A percentile compares a stretch with the other conserved stretches of the same genome.
phyloP scores from a whole-genome alignment of 1,140 invertebrate genomes.

The Tenebrio molitor region DNA sequence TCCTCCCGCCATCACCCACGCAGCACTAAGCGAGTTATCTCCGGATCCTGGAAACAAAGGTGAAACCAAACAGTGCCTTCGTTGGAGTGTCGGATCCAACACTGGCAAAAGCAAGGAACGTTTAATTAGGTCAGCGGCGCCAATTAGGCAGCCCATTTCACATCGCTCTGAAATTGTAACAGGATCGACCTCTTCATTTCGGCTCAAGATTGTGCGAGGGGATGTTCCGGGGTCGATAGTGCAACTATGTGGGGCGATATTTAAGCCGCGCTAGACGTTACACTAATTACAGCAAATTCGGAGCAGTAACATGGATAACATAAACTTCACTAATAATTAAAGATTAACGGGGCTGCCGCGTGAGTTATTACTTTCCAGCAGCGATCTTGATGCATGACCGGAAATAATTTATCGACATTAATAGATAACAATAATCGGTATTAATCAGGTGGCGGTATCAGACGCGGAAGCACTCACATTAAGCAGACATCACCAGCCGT shows the following conservation, averaged over 20 bases:
- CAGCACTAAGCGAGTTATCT: conserved; percentile 36
- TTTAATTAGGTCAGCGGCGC: conserved; percentile 51
- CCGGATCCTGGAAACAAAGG: conserved; percentile 20
- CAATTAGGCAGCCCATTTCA: conserved; percentile 50
- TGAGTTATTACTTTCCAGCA: conserved; percentile 25
- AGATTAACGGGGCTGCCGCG: conserved; percentile 21
- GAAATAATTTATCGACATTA: conserved; percentile 24
- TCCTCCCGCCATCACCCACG: not conserved
- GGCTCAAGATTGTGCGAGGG: conserved; percentile 12
- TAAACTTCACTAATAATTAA: conserved; percentile 42
- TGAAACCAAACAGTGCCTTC: conserved; percentile 39
- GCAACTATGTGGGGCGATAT: conserved; percentile 42
- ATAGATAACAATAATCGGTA: conserved; percentile 15
- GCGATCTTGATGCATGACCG: conserved; percentile 19
- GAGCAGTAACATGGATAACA: conserved; percentile 30
- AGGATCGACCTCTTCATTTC: conserved; percentile 43
- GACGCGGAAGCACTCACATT: too few species aligned
- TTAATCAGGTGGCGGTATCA: conserved; percentile 1
- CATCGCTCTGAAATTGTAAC: conserved; percentile 39
- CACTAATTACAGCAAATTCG: conserved; percentile 44
- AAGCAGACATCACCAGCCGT: not conserved
- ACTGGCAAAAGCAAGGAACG: conserved; percentile 28
- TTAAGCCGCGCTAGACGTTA: conserved; percentile 40
- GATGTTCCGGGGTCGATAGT: conserved; percentile 21
- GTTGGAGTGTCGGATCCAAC: conserved; percentile 6